Percentiles rank a stretch among this genome's conserved stretches.
These are phyloP conservation scores for Jaculus jaculus DNA, from an alignment of 2,113 vertebrate species.

Conservation along the genomic window DNA sequence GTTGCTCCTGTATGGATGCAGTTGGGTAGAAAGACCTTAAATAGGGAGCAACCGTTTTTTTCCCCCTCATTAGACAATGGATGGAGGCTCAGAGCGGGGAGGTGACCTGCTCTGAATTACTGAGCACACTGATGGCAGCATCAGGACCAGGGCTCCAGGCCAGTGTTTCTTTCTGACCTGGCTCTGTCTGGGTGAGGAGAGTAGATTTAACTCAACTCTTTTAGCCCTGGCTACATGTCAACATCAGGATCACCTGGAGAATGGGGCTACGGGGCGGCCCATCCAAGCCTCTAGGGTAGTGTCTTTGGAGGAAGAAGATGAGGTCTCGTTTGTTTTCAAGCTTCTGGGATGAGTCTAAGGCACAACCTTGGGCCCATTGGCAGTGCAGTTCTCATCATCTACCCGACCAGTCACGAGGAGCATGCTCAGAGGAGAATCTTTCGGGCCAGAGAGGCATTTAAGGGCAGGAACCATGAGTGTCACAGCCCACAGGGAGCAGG, in stretches of 20 bases:
- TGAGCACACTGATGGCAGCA: not conserved
- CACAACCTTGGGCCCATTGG: no score
- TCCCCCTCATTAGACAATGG: not conserved
- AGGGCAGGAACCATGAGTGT: not conserved
- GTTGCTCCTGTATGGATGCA: not conserved
- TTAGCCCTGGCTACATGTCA: not conserved
- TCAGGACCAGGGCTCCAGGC: not conserved
- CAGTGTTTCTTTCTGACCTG: not conserved
- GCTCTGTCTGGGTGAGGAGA: not conserved
- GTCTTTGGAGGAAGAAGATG: not conserved
- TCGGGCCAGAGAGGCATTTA: not conserved
- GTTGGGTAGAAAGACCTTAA: not conserved
- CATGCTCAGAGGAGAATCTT: not conserved
- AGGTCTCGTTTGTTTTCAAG: not conserved
- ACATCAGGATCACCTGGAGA: not conserved
- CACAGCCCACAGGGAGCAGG: not conserved
- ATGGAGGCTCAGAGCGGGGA: not conserved
- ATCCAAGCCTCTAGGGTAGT: not conserved
- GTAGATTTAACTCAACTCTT: not conserved
- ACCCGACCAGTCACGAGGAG: rapidly evolving
- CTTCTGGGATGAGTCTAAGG: not conserved
- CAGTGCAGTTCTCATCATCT: not conserved
- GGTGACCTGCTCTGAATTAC: not conserved
- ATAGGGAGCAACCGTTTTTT: not conserved
- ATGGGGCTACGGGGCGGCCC: not conserved